Evolutionary conservation across 2,797 vertebrate species (phyloP).

Genomic region (Brachymystax lenok): DNA sequence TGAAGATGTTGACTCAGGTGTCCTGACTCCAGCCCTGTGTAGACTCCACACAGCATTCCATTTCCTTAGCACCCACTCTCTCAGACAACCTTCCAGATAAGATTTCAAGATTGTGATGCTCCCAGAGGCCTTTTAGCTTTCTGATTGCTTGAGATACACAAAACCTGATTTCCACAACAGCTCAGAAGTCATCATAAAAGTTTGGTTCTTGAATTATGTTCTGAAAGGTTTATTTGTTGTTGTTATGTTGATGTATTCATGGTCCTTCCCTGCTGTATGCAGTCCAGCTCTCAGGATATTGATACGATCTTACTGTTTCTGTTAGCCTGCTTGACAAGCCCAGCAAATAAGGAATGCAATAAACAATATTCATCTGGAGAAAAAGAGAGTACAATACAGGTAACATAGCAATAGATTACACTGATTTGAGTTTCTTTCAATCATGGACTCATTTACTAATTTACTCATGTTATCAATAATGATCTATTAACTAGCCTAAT

Average conservation of each 20-base stretch:
- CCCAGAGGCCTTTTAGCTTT: not conserved
- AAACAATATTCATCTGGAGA: constrained; percentile 22
- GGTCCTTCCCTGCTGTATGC: not conserved
- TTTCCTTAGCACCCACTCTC: not conserved
- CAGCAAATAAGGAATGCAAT: constrained; percentile 30
- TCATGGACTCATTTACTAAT: not conserved
- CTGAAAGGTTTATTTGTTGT: not conserved
- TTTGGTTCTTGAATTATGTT: not conserved
- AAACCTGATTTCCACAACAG: not conserved
- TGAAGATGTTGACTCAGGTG: too few species aligned
- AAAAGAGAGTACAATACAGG: constrained; percentile 20
- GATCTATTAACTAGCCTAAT: constrained; percentile 4
- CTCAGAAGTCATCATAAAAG: not conserved
- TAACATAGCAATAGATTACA: constrained; percentile 54
- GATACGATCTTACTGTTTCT: constrained; percentile 14
- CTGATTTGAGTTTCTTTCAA: constrained; percentile 7
- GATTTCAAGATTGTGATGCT: not conserved
- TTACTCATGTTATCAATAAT: not conserved
- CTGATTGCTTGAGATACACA: not conserved
- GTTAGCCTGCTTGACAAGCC: constrained; percentile 39
- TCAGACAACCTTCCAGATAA: not conserved
- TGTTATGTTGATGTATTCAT: not conserved
- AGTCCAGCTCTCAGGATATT: not conserved
- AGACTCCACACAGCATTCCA: not conserved
- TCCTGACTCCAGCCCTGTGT: too few species aligned